These are phyloP conservation scores for Himalopsyche phryganea DNA, from an alignment of 1,140 invertebrate species.

Conservation along the genomic window DNA sequence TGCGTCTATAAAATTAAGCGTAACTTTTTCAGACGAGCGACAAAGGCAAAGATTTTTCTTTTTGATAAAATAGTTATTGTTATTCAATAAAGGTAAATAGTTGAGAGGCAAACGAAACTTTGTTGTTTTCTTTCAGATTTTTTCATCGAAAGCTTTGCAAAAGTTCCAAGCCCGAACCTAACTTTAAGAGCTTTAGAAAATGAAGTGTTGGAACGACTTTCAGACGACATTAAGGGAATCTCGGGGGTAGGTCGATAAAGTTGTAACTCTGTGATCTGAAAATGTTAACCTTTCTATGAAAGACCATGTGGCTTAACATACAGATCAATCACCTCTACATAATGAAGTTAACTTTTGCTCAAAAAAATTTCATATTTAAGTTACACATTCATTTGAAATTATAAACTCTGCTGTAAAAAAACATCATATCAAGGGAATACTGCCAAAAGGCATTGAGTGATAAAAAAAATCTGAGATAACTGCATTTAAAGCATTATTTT, in stretches of 20 bases:
- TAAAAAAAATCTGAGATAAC: too few species aligned
- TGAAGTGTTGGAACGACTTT: neutral
- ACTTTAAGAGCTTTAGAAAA: neutral
- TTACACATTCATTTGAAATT: too few species aligned
- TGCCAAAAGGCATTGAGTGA: too few species aligned
- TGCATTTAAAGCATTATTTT: too few species aligned
- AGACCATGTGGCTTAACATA: too few species aligned
- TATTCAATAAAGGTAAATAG: slow-evolving; percentile 10
- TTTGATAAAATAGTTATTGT: slow-evolving; percentile 17
- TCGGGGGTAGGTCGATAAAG: slow-evolving; percentile 1
- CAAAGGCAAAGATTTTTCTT: slow-evolving; percentile 10
- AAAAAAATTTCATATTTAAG: too few species aligned
- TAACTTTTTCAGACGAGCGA: neutral
- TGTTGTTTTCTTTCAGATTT: neutral
- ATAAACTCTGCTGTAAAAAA: too few species aligned
- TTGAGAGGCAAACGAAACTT: neutral
- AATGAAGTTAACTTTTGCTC: too few species aligned
- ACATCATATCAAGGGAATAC: too few species aligned
- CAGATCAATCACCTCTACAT: too few species aligned
- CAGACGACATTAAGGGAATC: neutral
- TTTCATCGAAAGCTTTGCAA: slow-evolving; percentile 9
- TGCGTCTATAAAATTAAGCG: too few species aligned
- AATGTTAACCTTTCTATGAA: too few species aligned
- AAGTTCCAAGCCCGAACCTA: neutral
- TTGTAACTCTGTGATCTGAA: neutral